These are phyloP conservation scores for Salpingus planirostris DNA, from an alignment of 2,888 invertebrate species.

Conservation along the genomic window DNA sequence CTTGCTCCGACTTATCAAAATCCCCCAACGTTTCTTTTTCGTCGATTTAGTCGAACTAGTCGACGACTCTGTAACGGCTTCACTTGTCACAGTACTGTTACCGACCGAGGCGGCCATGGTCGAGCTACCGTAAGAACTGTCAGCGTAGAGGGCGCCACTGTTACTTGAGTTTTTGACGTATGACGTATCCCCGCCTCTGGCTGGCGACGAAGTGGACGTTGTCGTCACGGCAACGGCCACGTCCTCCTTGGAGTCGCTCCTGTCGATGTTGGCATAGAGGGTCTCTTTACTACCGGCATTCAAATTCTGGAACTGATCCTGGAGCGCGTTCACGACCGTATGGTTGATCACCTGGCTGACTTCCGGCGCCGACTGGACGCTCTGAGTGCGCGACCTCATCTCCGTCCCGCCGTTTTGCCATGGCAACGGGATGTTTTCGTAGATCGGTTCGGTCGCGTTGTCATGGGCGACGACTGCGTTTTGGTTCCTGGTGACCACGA, in stretches of 20 bases:
- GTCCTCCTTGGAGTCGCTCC: slow-evolving; percentile 10
- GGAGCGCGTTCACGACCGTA: slow-evolving; percentile 31
- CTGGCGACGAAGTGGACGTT: neutral
- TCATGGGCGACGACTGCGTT: slow-evolving; percentile 34
- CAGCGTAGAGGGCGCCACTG: neutral
- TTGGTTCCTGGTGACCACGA: slow-evolving; percentile 46
- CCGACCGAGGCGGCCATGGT: neutral
- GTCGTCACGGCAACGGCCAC: neutral
- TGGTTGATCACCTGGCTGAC: slow-evolving; percentile 36
- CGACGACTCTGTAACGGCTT: neutral
- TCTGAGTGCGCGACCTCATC: slow-evolving; percentile 50
- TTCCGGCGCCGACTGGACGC: slow-evolving; percentile 64
- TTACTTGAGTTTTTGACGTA: neutral
- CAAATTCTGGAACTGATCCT: slow-evolving; percentile 26
- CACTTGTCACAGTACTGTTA: neutral
- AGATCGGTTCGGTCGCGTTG: slow-evolving; percentile 63
- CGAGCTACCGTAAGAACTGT: neutral
- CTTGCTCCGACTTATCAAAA: slow-evolving; percentile 56
- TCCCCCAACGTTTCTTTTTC: slow-evolving; percentile 60
- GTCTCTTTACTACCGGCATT: slow-evolving; percentile 32
- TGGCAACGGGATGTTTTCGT: slow-evolving; percentile 70
- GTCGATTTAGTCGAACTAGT: slow-evolving; percentile 16
- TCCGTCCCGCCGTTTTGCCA: slow-evolving; percentile 45
- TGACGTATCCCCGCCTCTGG: too few species aligned
- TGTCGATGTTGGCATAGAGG: slow-evolving; percentile 35